Percentiles rank a stretch among this genome's conserved stretches.
Evolutionary conservation across 2,797 vertebrate species (phyloP).

Genomic region (Sebastes iracundus): DNA sequence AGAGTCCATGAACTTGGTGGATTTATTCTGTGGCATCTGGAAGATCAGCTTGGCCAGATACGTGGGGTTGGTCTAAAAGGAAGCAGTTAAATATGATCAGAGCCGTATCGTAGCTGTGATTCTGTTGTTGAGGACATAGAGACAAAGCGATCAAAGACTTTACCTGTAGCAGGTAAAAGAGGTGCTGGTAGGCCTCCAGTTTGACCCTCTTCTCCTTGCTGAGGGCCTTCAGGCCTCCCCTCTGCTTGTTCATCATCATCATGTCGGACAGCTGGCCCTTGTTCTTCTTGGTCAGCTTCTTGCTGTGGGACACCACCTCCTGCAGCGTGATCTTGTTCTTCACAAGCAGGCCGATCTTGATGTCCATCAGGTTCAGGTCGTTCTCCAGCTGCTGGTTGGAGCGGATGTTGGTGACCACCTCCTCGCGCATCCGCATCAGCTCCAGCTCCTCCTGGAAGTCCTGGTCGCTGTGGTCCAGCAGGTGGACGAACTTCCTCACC

Average conservation of each 20-base stretch:
- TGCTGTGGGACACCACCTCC: slow-evolving; percentile 99
- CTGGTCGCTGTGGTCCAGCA: slow-evolving; percentile 97
- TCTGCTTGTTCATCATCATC: slow-evolving; percentile 98
- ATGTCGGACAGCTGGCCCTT: slow-evolving; percentile 95
- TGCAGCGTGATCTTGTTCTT: slow-evolving; percentile 98
- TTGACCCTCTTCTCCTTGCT: slow-evolving; percentile 97
- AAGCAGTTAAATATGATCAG: background rate
- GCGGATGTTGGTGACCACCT: slow-evolving; percentile 96
- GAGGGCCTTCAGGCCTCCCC: slow-evolving; percentile 94
- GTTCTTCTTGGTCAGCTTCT: slow-evolving; percentile 98
- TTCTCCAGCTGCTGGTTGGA: slow-evolving; percentile 98
- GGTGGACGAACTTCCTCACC: slow-evolving; percentile 96
- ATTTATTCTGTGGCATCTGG: slow-evolving; percentile 99
- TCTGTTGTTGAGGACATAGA: background rate
- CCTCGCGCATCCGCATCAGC: slow-evolving; percentile 94
- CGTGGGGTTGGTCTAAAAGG: slow-evolving; percentile 92
- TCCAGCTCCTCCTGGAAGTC: slow-evolving; percentile 98
- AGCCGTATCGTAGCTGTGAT: background rate
- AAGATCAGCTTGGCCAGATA: slow-evolving; percentile 99
- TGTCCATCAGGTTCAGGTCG: slow-evolving; percentile 98
- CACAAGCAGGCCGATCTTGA: slow-evolving; percentile 97
- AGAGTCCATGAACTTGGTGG: slow-evolving; percentile 99
- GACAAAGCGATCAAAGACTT: background rate
- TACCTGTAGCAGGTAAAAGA: slow-evolving; percentile 96
- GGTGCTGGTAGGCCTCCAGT: slow-evolving; percentile 94